Evolutionary conservation across 37 sponge, comb jelly and placozoan species (phyloP).

Genomic region (Tethya wilhelma): DNA sequence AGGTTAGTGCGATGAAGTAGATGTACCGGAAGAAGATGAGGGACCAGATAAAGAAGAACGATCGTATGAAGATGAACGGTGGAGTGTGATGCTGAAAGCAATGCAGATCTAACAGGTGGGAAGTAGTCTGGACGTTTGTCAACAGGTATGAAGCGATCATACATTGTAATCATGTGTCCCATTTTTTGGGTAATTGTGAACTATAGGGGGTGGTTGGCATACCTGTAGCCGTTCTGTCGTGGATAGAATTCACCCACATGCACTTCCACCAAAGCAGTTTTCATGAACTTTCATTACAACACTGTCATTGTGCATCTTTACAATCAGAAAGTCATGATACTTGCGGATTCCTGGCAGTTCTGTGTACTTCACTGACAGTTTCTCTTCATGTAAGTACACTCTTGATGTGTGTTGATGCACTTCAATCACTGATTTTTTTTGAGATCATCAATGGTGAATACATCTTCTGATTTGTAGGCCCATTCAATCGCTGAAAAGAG

Average conservation of each 20-base stretch:
- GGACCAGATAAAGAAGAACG: too few relatives aligned
- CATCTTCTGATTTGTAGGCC: conserved; percentile 16
- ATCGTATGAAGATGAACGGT: too few relatives aligned
- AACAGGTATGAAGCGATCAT: neutral
- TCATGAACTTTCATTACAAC: conserved; percentile 29
- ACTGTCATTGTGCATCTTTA: neutral
- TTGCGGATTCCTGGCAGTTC: conserved; percentile 34
- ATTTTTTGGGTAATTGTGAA: too few relatives aligned
- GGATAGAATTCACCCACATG: too few relatives aligned
- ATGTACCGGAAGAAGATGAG: too few relatives aligned
- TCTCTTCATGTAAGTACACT: conserved; percentile 10
- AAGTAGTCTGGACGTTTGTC: neutral
- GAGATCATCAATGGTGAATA: conserved; percentile 23
- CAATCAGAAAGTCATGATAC: conserved; percentile 24
- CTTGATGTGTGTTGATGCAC: too few relatives aligned
- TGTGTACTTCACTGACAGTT: conserved; percentile 7
- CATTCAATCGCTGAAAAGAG: conserved; percentile 22
- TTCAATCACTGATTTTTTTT: neutral
- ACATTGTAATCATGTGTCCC: neutral
- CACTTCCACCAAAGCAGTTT: conserved; percentile 10
- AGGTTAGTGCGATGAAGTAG: too few relatives aligned
- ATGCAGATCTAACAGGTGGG: neutral
- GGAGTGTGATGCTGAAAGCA: too few relatives aligned
- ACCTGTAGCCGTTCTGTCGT: neutral
- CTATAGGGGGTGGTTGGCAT: too few relatives aligned